Base-by-base conservation (phyloP, 2,888 invertebrate species). In the Hyppa rectilinea region DNA sequence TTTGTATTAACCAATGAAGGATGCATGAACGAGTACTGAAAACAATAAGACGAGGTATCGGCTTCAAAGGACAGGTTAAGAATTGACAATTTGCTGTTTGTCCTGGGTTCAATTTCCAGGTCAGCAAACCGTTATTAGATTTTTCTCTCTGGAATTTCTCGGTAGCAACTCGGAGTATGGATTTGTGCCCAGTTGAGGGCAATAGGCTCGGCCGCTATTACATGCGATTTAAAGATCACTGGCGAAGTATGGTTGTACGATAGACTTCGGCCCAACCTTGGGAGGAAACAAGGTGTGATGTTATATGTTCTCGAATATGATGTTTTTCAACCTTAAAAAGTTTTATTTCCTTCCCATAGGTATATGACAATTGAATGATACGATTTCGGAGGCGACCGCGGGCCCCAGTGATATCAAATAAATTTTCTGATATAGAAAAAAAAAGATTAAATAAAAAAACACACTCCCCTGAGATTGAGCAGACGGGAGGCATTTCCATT, bases 401-500 rank as follows among this genome's bases (percentile, higher is more conserved):
- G 58, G 55, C 56, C 3, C n/a, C 10, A 43, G 31, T 38, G 31
- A 84, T 80, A 82, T 75, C 60, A 76, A 82, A 85, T 84, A 82
- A 76, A 80, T 71, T 72, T 80, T 80, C 74, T 71, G 75, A 82
- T 82, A 78, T 64, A 71, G 55, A 62, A 78, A 77, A 78, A 77
- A 75, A 78, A 80, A 78, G 43, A 82, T 72, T 76, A 70, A 81
- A 84, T 84, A 84, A 84, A 83, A n/a, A 85, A 82, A 78, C 64
- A 71, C 71, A 63, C 82, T 64, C 83, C 75, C 80, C 80, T 74
- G 69, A 69, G 65, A 77, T 75, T 78, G 64, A 71, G 67, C 81
- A 83, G 82, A 77, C 85, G 73, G 83, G 75, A 59, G 81, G 76
- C 71, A 73, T 83, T 88, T 85, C 83, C 87, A 90, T 90, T 90